phyloP scores from a whole-genome alignment of 2,888 invertebrate genomes.

The Deladenus siricidicola region DNA sequence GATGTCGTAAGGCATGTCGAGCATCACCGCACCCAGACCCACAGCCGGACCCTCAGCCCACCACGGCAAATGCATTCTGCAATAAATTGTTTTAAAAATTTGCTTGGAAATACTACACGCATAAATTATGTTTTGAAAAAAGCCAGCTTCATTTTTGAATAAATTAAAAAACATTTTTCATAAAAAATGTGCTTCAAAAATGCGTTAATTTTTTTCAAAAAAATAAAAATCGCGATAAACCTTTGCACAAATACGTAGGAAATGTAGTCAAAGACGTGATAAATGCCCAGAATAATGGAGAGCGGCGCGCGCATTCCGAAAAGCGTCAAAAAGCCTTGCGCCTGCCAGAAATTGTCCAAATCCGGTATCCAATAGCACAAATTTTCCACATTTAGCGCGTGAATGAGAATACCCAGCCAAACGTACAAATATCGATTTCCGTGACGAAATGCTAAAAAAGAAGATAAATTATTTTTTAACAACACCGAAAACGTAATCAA shows the following conservation, averaged over 20 bases:
- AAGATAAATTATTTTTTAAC: not conserved
- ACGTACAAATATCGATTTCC: constrained; percentile 70
- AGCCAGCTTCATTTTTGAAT: too few relatives aligned
- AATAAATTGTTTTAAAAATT: constrained; percentile 26
- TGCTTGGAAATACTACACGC: not conserved
- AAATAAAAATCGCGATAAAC: too few relatives aligned
- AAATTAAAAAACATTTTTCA: too few relatives aligned
- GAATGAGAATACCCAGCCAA: constrained; percentile 68
- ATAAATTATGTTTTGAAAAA: not conserved
- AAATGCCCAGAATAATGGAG: constrained; percentile 66
- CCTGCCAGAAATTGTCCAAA: constrained; percentile 77
- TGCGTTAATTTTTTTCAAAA: too few relatives aligned
- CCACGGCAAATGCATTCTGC: constrained; percentile 57
- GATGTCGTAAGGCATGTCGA: constrained; percentile 71
- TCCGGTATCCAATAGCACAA: constrained; percentile 67
- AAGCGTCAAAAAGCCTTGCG: constrained; percentile 65
- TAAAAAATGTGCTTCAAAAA: too few relatives aligned
- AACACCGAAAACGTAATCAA: not conserved
- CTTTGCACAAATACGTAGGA: constrained; percentile 56
- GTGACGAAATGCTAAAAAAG: constrained; percentile 17
- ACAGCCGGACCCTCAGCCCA: constrained; percentile 59
- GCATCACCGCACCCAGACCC: constrained; percentile 66
- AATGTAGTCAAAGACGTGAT: constrained; percentile 59
- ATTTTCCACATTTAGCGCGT: constrained; percentile 68
- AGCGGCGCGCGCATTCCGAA: constrained; percentile 67